Base-by-base conservation (phyloP, 2,113 vertebrate genomes). In the Rafetus swinhoei region DNA sequence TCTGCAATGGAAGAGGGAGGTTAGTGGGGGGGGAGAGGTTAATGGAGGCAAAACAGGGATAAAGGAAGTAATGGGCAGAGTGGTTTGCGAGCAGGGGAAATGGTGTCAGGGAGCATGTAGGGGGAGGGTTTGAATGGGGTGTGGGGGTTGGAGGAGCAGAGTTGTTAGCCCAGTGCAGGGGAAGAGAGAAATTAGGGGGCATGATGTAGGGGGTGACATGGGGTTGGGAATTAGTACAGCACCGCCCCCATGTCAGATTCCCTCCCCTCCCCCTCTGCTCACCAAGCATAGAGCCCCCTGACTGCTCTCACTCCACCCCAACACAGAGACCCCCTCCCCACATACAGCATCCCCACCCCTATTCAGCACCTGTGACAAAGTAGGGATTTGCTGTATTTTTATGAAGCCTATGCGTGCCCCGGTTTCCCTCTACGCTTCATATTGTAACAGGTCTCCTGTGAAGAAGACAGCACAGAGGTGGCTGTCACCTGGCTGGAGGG, bases 51-150 rank as follows among this genome's bases (percentile, higher is more conserved):
- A 98, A 84, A 99, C 99, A 0, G 99, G 82, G 99, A 99, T 80
- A 99, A 99, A 54, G 53, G 0, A 98, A 98, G 97, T 99, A 98
- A 99, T 52, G 81, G 25, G 19, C 13, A 29, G 35, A 56, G 21
- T 9, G 53, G 53, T 45, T 45, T 45, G 45, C 2, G 55, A 7
- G 18, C 22, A 35, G 45, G 55, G 24, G 45, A 6, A 12, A 50
- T 15, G 14, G 6, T 2, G 25, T 22, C 9, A 77, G 6, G 16
- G 15, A 11, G 9, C 14, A 15, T n/a, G 65, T 18, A n/a, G 65
- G 65, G 29, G 60, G 32, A 35, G 65, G 29, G 16, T n/a, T n/a
- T 69, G 16, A 35, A 16, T 19, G 16, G 16, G 9, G 12, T n/a
- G 22, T 5, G 9, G 35, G 24, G n/a, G 6, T 35, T 35, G 11